Evolutionary conservation across 2,113 vertebrate species (phyloP).

Genomic region (Rhinichthys klamathensis): DNA sequence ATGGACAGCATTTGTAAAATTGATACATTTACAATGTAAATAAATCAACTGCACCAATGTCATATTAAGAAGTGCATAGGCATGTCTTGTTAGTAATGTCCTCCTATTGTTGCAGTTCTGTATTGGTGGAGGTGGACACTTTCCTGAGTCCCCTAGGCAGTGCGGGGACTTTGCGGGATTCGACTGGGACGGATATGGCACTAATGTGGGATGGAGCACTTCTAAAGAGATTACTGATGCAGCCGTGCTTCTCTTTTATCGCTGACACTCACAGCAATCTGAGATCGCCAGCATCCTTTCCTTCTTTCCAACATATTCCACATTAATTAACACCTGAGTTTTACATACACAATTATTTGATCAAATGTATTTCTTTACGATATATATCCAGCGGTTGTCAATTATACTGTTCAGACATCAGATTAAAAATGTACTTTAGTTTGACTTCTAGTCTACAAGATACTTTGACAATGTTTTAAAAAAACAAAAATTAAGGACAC

Average conservation of each 20-base stretch:
- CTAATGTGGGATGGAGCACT: slow-evolving; percentile 42
- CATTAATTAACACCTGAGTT: neutral
- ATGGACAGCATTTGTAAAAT: neutral
- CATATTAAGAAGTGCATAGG: neutral
- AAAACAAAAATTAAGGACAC: too few species aligned
- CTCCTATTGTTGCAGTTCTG: slow-evolving; percentile 54
- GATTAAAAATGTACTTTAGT: neutral
- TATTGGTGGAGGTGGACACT: slow-evolving; percentile 62
- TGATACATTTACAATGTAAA: neutral
- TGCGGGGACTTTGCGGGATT: slow-evolving; percentile 62
- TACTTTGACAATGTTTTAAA: too few species aligned
- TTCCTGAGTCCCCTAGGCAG: slow-evolving; percentile 58
- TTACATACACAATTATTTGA: neutral
- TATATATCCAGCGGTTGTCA: neutral
- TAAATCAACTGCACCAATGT: neutral
- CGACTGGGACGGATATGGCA: slow-evolving; percentile 61
- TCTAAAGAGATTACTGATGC: slow-evolving; percentile 61
- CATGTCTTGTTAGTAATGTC: neutral
- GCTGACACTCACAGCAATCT: slow-evolving; percentile 25
- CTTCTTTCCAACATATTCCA: neutral
- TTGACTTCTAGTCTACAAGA: neutral
- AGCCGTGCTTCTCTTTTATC: slow-evolving; percentile 57
- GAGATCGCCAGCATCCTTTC: neutral
- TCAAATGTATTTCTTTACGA: neutral
- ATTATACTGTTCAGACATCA: neutral